phyloP scores from a whole-genome alignment of 2,888 invertebrate genomes.

The Ennomos erosarius region DNA sequence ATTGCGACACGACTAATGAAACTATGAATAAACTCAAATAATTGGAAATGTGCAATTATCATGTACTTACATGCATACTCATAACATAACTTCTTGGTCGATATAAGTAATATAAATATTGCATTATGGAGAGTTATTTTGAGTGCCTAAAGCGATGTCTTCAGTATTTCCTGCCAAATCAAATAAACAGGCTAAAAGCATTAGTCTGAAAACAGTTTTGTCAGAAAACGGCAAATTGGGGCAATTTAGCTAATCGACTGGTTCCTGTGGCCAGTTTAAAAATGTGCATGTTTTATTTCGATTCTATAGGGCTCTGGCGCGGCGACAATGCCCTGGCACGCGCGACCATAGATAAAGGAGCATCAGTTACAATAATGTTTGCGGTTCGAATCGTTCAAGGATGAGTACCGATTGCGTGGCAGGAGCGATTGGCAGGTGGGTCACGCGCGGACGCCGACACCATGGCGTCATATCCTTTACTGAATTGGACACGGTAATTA shows the following conservation, averaged over 20 bases:
- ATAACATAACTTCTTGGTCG: neutral
- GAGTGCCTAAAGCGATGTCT: constrained; percentile 35
- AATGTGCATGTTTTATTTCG: constrained; percentile 51
- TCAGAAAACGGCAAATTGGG: constrained; percentile 28
- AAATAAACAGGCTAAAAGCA: constrained; percentile 24
- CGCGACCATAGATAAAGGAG: constrained; percentile 36
- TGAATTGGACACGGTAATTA: constrained; percentile 80
- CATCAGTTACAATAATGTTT: constrained; percentile 60
- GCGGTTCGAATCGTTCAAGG: constrained; percentile 70
- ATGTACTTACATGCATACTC: too few species aligned
- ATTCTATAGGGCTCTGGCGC: constrained; percentile 32
- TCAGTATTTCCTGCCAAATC: constrained; percentile 34
- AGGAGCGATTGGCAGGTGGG: constrained; percentile 73
- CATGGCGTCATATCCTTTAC: constrained; percentile 82
- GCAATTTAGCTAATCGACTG: constrained; percentile 46
- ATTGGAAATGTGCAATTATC: too few species aligned
- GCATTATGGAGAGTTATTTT: constrained; percentile 7
- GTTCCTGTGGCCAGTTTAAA: constrained; percentile 46
- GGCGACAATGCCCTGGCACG: constrained; percentile 50
- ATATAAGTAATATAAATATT: neutral
- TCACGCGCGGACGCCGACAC: constrained; percentile 73
- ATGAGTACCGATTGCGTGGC: constrained; percentile 73
- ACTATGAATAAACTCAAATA: constrained; percentile 47
- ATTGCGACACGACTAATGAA: constrained; percentile 52
- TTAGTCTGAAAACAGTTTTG: constrained; percentile 20